A percentile compares a stretch with the other conserved stretches of the same genome.
These are phyloP conservation scores for Gryllus bimaculatus DNA, from an alignment of 1,140 invertebrate species.

Conservation along the genomic window DNA sequence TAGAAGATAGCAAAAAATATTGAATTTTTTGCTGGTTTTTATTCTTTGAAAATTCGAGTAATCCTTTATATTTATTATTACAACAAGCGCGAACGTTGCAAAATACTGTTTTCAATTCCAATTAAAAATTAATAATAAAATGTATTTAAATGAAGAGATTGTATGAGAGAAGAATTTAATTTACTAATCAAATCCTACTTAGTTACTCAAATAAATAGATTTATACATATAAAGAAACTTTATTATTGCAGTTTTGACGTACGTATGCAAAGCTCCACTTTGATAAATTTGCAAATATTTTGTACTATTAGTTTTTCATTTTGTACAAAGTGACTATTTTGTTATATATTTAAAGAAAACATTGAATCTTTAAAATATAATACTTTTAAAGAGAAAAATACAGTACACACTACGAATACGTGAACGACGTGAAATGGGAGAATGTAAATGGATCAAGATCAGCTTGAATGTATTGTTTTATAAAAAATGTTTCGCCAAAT, in stretches of 20 bases:
- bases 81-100: neutral
- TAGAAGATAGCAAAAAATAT: constrained; percentile 1
- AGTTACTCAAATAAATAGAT: constrained; percentile 6
- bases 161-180: constrained; percentile 2
- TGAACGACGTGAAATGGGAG: neutral
- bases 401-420: constrained; percentile 1
- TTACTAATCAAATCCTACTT: constrained; percentile 5
- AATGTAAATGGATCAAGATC: neutral
- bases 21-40: constrained; percentile 5
- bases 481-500: constrained; percentile 1
- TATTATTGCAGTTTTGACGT: constrained; percentile 18
- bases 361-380: constrained; percentile 9
- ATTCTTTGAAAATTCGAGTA: constrained; percentile 5
- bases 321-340: constrained; percentile 20
- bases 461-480: constrained; percentile 1
- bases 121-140: constrained; percentile 6
- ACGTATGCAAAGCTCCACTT: constrained; percentile 14
- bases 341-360: constrained; percentile 15
- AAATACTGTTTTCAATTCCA: constrained; percentile 5
- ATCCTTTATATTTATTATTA: constrained; percentile 6
- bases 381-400: constrained; percentile 6
- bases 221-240: constrained; percentile 8
- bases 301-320: constrained; percentile 16
- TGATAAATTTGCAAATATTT: constrained; percentile 20
- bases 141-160: constrained; percentile 6